phyloP scores from a whole-genome alignment of 2,797 vertebrate genomes.

The Odontamblyopus rebecca region DNA sequence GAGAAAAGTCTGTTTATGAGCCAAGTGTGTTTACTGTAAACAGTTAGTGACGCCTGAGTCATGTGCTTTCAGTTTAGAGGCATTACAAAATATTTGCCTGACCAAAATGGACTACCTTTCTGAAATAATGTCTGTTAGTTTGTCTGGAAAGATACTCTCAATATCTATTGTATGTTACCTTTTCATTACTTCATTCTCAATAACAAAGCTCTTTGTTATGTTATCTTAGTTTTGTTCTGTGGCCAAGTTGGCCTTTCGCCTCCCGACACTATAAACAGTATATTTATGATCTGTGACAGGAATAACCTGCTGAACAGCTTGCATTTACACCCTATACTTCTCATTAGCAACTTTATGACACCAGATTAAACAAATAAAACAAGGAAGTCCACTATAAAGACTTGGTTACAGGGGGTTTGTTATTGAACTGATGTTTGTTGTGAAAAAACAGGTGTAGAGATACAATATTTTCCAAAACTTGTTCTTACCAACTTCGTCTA shows the following conservation, averaged over 20 bases:
- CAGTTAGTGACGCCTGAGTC: background rate
- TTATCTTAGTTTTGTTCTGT: background rate
- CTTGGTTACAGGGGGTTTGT: slow-evolving; percentile 6
- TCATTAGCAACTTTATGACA: slow-evolving; percentile 12
- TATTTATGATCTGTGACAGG: slow-evolving; percentile 5
- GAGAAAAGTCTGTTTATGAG: background rate
- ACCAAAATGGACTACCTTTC: background rate
- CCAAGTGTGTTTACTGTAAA: slow-evolving; percentile 11
- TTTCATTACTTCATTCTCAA: background rate
- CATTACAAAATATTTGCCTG: background rate
- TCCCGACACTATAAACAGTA: background rate
- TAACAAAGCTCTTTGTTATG: background rate
- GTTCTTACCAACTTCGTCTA: background rate
- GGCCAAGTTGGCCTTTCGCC: background rate
- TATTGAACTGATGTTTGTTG: background rate
- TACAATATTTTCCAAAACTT: background rate
- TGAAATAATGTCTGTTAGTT: background rate
- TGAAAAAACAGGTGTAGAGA: background rate
- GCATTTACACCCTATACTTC: slow-evolving; percentile 6
- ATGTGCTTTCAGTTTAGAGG: slow-evolving; percentile 6
- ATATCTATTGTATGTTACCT: background rate
- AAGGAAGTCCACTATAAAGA: slow-evolving; percentile 8
- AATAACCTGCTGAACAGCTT: slow-evolving; percentile 14
- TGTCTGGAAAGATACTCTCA: background rate
- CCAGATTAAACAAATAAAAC: slow-evolving; percentile 9